A percentile compares a stretch with the other conserved stretches of the same genome.
Evolutionary conservation across 2,888 invertebrate species (phyloP).

Genomic region (Alviniconcha strummeri): DNA sequence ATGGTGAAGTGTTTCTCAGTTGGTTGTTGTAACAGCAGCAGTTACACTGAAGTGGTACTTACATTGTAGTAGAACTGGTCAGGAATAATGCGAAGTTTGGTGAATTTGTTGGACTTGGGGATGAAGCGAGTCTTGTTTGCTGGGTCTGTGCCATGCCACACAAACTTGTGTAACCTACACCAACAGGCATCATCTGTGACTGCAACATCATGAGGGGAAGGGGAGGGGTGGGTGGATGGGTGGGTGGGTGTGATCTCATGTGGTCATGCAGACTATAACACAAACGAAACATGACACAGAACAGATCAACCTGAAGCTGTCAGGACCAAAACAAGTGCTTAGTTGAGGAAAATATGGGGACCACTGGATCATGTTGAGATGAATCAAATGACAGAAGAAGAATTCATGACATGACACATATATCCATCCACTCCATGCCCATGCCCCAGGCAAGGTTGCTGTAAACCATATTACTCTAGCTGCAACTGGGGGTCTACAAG

Average conservation of each 20-base stretch:
- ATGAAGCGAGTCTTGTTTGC: conserved; percentile 63
- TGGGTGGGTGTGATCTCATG: background rate
- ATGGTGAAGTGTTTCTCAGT: too few species aligned
- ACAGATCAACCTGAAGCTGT: background rate
- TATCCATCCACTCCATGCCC: too few species aligned
- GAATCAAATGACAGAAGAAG: too few species aligned
- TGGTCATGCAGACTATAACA: background rate
- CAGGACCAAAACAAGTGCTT: background rate
- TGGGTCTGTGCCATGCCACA: conserved; percentile 71
- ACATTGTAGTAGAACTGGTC: conserved; percentile 72
- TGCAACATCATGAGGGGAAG: background rate
- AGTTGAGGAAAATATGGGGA: background rate
- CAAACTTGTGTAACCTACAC: conserved; percentile 67
- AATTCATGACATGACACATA: too few species aligned
- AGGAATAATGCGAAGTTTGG: conserved; percentile 66
- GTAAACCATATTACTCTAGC: too few species aligned
- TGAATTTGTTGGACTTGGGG: conserved; percentile 56
- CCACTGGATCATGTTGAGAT: too few species aligned
- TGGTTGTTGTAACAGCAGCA: too few species aligned
- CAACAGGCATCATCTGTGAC: background rate
- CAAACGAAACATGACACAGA: conserved; percentile 6
- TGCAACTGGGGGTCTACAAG: too few species aligned
- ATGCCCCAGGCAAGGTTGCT: too few species aligned
- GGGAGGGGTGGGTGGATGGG: conserved; percentile 9
- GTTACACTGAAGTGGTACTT: background rate